Base-by-base conservation (phyloP, 2,888 invertebrate genomes). In the Callinectes sapidus region DNA sequence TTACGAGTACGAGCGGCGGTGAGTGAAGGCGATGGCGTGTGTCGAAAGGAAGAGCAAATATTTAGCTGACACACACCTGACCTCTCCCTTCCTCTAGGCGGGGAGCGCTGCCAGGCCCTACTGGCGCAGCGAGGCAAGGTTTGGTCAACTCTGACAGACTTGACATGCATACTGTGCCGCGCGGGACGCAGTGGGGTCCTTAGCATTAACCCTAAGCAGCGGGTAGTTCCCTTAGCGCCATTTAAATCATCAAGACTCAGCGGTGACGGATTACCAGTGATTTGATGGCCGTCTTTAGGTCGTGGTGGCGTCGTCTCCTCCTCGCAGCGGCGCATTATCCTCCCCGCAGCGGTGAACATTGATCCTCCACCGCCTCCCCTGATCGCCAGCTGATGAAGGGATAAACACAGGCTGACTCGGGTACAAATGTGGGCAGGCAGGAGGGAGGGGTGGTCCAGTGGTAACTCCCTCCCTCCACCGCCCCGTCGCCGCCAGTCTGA, bases 401-500 rank as follows among this genome's bases (percentile, higher is more conserved):
- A 71, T 71, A 28, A n/a, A 71, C 71, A 71, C 71, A 71, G 71
- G n/a, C 71, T 71, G 71, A 71, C 28, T 71, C 71, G 71, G 71
- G 71, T 71, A 71, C 71, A 28, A 71, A 71, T 71, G 71, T 28
- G 28, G 71, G 28, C 71, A 71, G n/a, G 71, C 23, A 28, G 71
- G 71, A 71, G 71, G 71, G 71, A 13, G 71, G 5, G 71, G 71
- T 71, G 71, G n/a, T 28, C 71, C 28, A 13, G 8, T 71, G 28
- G n/a, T n/a, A n/a, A n/a, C 71, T 71, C 10, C 23, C 23, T 61
- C 61, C 18, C 61, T 61, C 61, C 61, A 14, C 23, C 18, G 18
- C 61, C 61, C 6, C 61, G 61, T 61, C 18, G 61, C 61, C 61
- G 61, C 61, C 61, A 61, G 61, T 23, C 23, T 61, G 61, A 61